These are phyloP conservation scores for Epinephelus lanceolatus DNA, from an alignment of 2,113 vertebrate genomes.

Conservation along the genomic window DNA sequence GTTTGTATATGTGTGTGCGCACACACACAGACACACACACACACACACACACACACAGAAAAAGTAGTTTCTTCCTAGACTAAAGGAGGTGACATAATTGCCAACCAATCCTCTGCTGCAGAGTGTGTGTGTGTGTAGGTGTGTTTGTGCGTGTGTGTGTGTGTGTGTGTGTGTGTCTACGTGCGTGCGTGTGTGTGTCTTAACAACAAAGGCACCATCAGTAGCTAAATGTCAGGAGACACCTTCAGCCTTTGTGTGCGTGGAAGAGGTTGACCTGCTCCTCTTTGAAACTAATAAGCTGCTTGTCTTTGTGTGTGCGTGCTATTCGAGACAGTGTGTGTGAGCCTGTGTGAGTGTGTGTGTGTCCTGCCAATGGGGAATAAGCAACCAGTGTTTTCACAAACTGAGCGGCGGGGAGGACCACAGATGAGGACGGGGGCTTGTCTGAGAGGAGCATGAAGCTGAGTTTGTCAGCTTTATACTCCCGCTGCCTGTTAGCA, in stretches of 20 bases:
- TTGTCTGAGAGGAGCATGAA: slow-evolving; percentile 48
- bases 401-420: slow-evolving; percentile 2
- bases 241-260: slow-evolving; percentile 49
- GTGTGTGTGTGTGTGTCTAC: slow-evolving; percentile 13
- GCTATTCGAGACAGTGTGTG: slow-evolving; percentile 29
- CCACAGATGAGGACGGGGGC: slow-evolving; percentile 20
- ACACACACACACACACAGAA: neutral
- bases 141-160: slow-evolving; percentile 9
- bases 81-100: slow-evolving; percentile 26
- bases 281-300: slow-evolving; percentile 54
- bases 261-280: slow-evolving; percentile 52
- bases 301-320: slow-evolving; percentile 54
- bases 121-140: slow-evolving; percentile 4
- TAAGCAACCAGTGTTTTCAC: slow-evolving; percentile 51
- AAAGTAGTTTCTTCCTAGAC: slow-evolving; percentile 19
- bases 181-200: neutral
- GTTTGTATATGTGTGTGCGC: neutral
- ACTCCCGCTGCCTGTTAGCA: slow-evolving; percentile 15
- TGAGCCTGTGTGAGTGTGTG: slow-evolving; percentile 36
- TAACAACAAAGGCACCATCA: slow-evolving; percentile 50
- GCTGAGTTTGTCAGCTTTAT: slow-evolving; percentile 19
- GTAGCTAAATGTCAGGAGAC: slow-evolving; percentile 61
- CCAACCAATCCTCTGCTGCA: slow-evolving; percentile 40
- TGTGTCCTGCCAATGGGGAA: slow-evolving; percentile 26
- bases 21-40: neutral